Percentiles rank a stretch among this genome's conserved stretches.
phyloP scores from a whole-genome alignment of 2,113 vertebrate genomes.

The Ia io region DNA sequence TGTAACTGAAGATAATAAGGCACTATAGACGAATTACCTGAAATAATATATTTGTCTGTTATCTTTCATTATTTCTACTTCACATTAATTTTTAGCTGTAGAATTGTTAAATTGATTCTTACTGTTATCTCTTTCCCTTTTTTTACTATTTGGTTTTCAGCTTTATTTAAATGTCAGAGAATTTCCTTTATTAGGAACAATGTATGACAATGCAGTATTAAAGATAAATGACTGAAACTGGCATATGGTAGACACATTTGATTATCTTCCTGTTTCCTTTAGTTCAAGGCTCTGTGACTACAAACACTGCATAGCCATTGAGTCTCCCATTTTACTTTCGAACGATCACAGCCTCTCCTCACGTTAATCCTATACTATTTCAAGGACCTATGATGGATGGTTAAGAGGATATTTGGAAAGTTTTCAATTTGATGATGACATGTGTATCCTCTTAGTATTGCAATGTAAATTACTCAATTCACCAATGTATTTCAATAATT shows the following conservation, averaged over 20 bases:
- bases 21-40: conserved; percentile 65
- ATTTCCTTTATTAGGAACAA: conserved; percentile 58
- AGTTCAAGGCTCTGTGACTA: conserved; percentile 39
- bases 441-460: conserved; percentile 24
- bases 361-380: neutral
- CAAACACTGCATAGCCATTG: neutral
- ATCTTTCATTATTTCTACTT: conserved; percentile 70
- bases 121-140: conserved; percentile 54
- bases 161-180: conserved; percentile 61
- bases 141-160: conserved; percentile 68
- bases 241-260: neutral
- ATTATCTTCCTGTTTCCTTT: conserved; percentile 50
- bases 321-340: neutral
- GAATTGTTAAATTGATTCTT: conserved; percentile 64
- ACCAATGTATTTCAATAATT: conserved; percentile 70
- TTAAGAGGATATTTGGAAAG: conserved; percentile 41
- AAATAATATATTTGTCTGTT: conserved; percentile 76
- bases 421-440: conserved; percentile 7
- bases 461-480: conserved; percentile 44
- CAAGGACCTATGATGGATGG: neutral
- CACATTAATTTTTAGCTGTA: conserved; percentile 62
- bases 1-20: conserved; percentile 66
- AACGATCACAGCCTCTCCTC: neutral
- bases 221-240: neutral
- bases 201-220: conserved; percentile 37